Percentiles rank a stretch among this genome's conserved stretches.
Conservation (phyloP, 1,140 invertebrate genomes). For the Habropoda laboriosa region DNA sequence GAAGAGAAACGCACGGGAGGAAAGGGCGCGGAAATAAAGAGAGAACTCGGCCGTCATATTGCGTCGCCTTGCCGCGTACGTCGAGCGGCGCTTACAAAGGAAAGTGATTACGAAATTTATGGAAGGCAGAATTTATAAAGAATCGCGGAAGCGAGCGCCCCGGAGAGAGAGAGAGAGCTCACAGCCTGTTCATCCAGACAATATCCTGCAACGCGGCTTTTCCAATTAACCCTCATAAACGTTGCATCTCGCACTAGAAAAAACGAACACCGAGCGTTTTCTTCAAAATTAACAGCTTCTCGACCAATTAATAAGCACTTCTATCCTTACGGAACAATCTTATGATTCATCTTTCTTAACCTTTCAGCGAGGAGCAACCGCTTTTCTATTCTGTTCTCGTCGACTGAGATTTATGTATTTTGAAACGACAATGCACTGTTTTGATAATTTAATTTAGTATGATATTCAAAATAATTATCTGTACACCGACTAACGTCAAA, state of each 20-base stretch:
- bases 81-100: slow-evolving; percentile 33
- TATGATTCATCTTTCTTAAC: no score
- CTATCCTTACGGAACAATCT: no score
- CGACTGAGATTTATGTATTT: no score
- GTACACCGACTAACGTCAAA: no score
- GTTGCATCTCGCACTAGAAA: neutral
- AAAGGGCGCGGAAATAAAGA: neutral
- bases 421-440: no score
- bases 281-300: slow-evolving; percentile 6
- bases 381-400: no score
- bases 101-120: slow-evolving; percentile 30
- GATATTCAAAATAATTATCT: no score
- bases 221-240: slow-evolving; percentile 31
- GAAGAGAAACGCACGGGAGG: neutral
- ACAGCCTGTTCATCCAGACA: neutral
- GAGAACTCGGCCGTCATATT: slow-evolving; percentile 14
- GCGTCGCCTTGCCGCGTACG: slow-evolving; percentile 2
- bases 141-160: neutral
- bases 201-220: neutral
- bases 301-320: neutral
- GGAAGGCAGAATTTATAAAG: slow-evolving; percentile 19
- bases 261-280: neutral
- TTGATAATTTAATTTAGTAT: no score
- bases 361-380: no score
- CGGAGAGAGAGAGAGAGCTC: neutral